Base-by-base conservation (phyloP, 1,140 invertebrate genomes). In the Melipona quadrifasciata region DNA sequence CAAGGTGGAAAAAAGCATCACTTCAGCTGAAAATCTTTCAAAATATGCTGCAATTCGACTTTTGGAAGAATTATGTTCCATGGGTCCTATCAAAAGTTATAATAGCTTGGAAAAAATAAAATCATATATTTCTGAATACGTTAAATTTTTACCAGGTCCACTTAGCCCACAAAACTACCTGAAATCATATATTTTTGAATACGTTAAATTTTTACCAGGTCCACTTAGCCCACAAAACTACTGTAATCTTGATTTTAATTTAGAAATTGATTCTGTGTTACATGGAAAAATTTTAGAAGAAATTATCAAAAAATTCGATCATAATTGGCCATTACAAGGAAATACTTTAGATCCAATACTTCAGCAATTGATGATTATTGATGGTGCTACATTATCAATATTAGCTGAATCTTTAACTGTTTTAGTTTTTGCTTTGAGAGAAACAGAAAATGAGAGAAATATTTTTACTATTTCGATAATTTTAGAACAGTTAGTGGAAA, bases 211-310 rank as follows among this genome's bases (percentile, higher is more conserved):
- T 80, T 93, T 97, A 34, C 97, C 97, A 1, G 96, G 96, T 1
- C 95, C 96, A 4, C 80, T 96, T 51, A 97, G 96, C 0, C 93
- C 95, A 24, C 96, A 97, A 89, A 96, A 96, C 90, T 92, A 97
- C 85, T 65, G 93, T 72, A 91, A 93, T 86, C 27, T 95, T 76
- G 95, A 96, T 95, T 1, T 55, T 47, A 78, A 90, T 61, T 72
- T 82, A n/a, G 86, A 94, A 72, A 93, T 95, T 81, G 94, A 95
- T 47, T 83, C 90, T 21, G 87, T 90, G 51, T 85, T 92, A 12
- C 96, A 96, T 85, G 90, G 93, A 2, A 88, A 89, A 57, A 88
- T 96, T 58, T 76, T 96, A n/a, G 88, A 94, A 61, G 86, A 86
- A 31, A 64, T 96, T 31, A 78, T 95, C 3, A 87, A 90, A n/a